Base-by-base conservation (phyloP, 2,888 invertebrate species). In the Metellina segmentata region DNA sequence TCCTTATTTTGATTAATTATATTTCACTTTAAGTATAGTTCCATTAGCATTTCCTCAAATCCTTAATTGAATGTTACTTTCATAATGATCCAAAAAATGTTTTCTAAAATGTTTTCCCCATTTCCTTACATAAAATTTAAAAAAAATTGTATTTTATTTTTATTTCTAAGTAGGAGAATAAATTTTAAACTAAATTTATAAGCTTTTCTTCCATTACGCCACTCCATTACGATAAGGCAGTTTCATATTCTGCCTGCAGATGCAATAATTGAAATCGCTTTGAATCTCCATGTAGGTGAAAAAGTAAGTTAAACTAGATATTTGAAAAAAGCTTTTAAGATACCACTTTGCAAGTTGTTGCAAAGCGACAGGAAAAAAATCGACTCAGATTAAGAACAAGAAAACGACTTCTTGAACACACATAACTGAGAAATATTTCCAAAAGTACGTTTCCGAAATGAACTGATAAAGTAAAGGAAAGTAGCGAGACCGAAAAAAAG, bases 301-400 rank as follows among this genome's bases (percentile, higher is more conserved):
- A 75, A 75, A 85, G 53, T 4, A 61, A 74, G 85, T 72, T 48
- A 52, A 82, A 72, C 51, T 2, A 72, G 82, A 82, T 85, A 85
- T 74, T 34, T 34, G 51, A 77, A 75, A 75, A 75, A 74, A 75
- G 53, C 75, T 85, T 85, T 85, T 85, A 85, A 85, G 85, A 85
- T 85, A 85, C 61, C 61, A 61, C 13, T 61, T 61, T 8, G 61
- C 61, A 61, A 61, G 85, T 85, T 75, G 74, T 74, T 75, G 74
- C 75, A 48, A 48, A 71, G n/a, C 20, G 51, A 72, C 8, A 7
- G 20, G n/a, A 82, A 75, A 82, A 61, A 52, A 51, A 70, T 49
- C 69, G 51, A 82, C 20, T 20, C 19, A 85, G 89, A 90, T 90
- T 85, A 90, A 52, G 89, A 90, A 90, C 89, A 90, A 90, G 89